These are phyloP conservation scores for Drosophila leontia DNA, from an alignment of 1,140 invertebrate genomes.

Conservation along the genomic window DNA sequence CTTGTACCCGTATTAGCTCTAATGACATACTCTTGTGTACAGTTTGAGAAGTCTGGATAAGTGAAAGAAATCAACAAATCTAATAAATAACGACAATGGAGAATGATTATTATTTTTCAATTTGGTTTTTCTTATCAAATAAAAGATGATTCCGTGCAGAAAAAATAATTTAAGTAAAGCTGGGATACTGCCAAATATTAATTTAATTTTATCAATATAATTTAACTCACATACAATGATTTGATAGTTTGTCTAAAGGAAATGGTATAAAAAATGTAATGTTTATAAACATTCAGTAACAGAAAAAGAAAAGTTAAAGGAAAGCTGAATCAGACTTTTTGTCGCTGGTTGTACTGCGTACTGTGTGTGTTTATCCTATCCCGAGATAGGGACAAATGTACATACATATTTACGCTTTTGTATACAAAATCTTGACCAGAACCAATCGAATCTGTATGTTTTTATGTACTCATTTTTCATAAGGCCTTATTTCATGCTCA, in stretches of 20 bases:
- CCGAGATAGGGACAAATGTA: neutral
- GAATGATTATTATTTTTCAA: neutral
- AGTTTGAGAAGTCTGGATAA: constrained; percentile 19
- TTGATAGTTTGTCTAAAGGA: neutral
- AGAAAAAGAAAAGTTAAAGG: too few species aligned
- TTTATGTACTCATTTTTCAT: neutral
- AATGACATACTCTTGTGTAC: constrained; percentile 26
- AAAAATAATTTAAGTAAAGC: neutral
- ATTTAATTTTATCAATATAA: neutral
- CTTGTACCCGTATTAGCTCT: constrained; percentile 45
- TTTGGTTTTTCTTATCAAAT: neutral
- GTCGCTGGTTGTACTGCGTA: neutral
- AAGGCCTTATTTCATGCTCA: neutral
- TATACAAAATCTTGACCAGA: too few species aligned
- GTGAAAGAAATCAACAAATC: constrained; percentile 10
- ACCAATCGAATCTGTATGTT: neutral
- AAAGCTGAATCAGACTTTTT: neutral
- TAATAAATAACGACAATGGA: constrained; percentile 31
- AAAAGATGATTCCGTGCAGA: neutral
- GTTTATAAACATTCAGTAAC: too few species aligned
- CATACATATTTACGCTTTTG: too few species aligned
- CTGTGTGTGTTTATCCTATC: neutral
- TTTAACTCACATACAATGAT: neutral
- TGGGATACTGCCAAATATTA: neutral
- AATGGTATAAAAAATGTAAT: neutral